These are phyloP conservation scores for Andricus quercusramuli DNA, from an alignment of 2,888 invertebrate genomes.

Conservation along the genomic window DNA sequence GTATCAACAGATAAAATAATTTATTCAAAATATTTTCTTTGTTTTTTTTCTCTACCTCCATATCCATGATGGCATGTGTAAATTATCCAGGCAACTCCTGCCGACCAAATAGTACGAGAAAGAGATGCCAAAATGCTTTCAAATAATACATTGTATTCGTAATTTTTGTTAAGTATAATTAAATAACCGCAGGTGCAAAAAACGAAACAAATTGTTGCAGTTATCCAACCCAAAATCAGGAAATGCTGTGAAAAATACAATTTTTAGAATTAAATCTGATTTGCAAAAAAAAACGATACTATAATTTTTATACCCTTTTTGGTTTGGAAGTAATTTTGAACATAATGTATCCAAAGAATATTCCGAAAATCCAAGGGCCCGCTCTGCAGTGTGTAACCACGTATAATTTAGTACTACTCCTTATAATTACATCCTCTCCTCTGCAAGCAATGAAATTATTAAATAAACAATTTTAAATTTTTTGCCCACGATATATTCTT, in stretches of 20 bases:
- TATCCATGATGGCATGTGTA: constrained; percentile 79
- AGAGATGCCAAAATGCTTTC: constrained; percentile 77
- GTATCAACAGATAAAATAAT: background rate
- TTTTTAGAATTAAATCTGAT: background rate
- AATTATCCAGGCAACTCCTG: constrained; percentile 80
- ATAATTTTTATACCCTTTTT: background rate
- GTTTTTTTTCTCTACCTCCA: constrained; percentile 69
- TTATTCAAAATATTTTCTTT: background rate
- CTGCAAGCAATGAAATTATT: background rate
- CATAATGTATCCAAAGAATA: too few species aligned
- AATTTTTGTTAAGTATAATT: constrained; percentile 67
- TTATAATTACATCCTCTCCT: too few species aligned
- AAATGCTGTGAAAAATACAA: constrained; percentile 43
- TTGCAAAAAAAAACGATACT: background rate
- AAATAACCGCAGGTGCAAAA: constrained; percentile 57
- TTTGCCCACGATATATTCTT: too few species aligned
- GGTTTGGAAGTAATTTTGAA: constrained; percentile 1
- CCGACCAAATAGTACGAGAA: constrained; percentile 78
- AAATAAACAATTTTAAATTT: background rate
- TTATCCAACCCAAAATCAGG: constrained; percentile 57
- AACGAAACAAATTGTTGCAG: constrained; percentile 49
- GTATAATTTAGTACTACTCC: background rate
- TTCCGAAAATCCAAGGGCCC: too few species aligned
- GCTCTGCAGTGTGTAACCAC: constrained; percentile 21
- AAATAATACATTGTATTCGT: constrained; percentile 71